Base-by-base conservation (phyloP, 1,140 invertebrate species). In the Pogonomyrmex californicus region DNA sequence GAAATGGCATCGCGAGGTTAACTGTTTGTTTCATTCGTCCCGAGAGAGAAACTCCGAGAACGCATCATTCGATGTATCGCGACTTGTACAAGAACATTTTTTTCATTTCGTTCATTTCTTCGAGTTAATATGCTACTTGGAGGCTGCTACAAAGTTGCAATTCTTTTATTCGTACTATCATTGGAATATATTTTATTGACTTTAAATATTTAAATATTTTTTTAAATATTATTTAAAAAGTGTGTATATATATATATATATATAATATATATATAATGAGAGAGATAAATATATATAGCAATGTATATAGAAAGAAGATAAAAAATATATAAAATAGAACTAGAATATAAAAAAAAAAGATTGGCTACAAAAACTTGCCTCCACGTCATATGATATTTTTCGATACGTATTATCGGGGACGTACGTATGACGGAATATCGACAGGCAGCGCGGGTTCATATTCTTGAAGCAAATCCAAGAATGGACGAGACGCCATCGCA, bases 401-500 rank as follows among this genome's bases (percentile, higher is more conserved):
- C n/a, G 49, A 81, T 49, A 7, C 7, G 23, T 44, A 68, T 56
- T 66, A 58, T 71, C 38, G 23, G 38, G 5, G n/a, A 73, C n/a
- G n/a, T n/a, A n/a, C n/a, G 17, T 33, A 47, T 38, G 51, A 68
- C 10, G 44, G 23, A 85, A 76, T 83, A 75, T 75, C 81, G 70
- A 75, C 30, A 62, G 3, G 17, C 23, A 17, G n/a, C 10, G 10
- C 23, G n/a, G 33, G 10, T 4, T 54, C 85, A 44, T 51, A 56
- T 87, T 76, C 63, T 14, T 47, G 88, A 23, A 58, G 30, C 58
- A 73, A 88, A 90, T 90, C 65, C 82, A 73, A 81, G 89, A 85
- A 90, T 87, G 78, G 65, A 49, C 58, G 88, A 60, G 73, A 86
- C 89, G 89, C 90, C 89, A 90, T 91, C 90, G 89, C 89, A 78